Percentiles rank a stretch among this genome's conserved stretches.
Evolutionary conservation across 2,888 invertebrate genomes (phyloP).

Genomic region (Luffia ferchaultella): DNA sequence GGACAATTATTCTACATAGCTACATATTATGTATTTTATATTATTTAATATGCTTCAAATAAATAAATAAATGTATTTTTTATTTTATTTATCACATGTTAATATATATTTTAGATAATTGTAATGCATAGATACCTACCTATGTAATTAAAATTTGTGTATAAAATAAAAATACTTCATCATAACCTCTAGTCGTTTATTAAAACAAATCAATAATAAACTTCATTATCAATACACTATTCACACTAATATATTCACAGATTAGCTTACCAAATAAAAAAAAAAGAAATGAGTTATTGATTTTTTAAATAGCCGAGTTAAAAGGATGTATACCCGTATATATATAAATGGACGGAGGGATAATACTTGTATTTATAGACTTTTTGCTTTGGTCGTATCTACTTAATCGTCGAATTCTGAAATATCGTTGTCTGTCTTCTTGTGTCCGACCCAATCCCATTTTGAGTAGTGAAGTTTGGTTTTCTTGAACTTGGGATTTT

Average conservation of each 20-base stretch:
- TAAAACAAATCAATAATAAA: neutral
- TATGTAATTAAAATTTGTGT: neutral
- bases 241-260: neutral
- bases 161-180: neutral
- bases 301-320: neutral
- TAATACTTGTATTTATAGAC: constrained; percentile 14
- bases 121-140: neutral
- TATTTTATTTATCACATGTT: neutral
- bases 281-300: neutral
- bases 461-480: constrained; percentile 67
- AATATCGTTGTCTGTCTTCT: constrained; percentile 55
- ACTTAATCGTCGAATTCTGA: constrained; percentile 51
- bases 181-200: neutral
- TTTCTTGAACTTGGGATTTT: constrained; percentile 64
- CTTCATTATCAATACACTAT: neutral
- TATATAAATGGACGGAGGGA: constrained; percentile 13
- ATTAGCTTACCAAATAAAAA: neutral
- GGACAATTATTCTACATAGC: constrained; percentile 34
- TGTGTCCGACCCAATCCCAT: constrained; percentile 70
- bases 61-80: neutral
- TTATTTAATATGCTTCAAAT: neutral
- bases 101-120: neutral
- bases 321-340: constrained; percentile 29
- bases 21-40: neutral
- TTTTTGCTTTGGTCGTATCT: constrained; percentile 10